Conservation (phyloP, 2,113 vertebrate species). For the Mirounga angustirostris region DNA sequence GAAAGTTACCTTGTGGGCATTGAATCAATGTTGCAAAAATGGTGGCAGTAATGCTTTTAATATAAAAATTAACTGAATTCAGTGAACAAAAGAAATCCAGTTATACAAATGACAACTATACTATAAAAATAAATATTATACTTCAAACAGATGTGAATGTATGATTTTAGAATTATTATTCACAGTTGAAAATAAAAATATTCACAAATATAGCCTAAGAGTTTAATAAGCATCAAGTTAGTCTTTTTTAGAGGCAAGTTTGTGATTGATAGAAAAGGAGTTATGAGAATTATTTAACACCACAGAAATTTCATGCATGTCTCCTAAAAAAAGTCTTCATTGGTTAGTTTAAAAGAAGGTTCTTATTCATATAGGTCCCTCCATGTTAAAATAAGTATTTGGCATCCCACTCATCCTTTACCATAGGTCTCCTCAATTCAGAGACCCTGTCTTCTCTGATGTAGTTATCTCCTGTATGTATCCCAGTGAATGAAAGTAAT, state of each 20-base stretch:
- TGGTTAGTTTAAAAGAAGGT: not conserved
- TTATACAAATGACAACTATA: not conserved
- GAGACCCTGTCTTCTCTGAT: not conserved
- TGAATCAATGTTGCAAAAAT: not conserved
- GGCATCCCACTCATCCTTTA: not conserved
- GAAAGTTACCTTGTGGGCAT: not conserved
- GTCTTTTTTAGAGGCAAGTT: not conserved
- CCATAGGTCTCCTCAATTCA: not conserved
- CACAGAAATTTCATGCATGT: not conserved
- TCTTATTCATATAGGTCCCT: not conserved
- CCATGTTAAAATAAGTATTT: not conserved
- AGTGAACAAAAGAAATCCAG: not conserved
- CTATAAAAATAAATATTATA: not conserved
- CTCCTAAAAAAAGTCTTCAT: not conserved
- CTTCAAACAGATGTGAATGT: constrained; percentile 1
- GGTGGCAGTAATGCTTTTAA: not conserved
- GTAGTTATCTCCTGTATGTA: not conserved
- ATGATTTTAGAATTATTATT: not conserved
- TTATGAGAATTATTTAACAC: not conserved
- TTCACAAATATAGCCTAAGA: not conserved
- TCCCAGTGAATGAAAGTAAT: not conserved
- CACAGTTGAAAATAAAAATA: not conserved
- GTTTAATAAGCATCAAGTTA: not conserved
- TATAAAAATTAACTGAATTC: not conserved
- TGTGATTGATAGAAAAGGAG: not conserved